Base-by-base conservation (phyloP, 2,888 invertebrate species). In the Clivina fossor region DNA sequence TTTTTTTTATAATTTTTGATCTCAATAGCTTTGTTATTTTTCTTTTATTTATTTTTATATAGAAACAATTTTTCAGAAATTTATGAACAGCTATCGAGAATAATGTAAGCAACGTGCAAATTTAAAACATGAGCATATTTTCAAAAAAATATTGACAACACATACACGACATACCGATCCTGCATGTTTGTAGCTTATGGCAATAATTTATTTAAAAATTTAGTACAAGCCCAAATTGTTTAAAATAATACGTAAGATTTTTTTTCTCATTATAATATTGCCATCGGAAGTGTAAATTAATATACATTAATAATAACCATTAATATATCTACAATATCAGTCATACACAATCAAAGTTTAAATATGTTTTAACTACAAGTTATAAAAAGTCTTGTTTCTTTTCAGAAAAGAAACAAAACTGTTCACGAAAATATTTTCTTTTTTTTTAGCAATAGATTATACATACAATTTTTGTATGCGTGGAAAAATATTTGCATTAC, bases 281-380 rank as follows among this genome's bases (percentile, higher is more conserved):
- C 46, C 30, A 32, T 30, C n/a, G 33, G 46, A 46, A 28, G 24
- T 22, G 37, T 37, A 24, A 32, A 35, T 11, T 51, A 41, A 33
- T 43, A 16, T 43, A 30, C 20, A 22, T 30, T 43, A 18, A n/a
- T 46, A 44, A 37, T 43, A 44, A 53, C 26, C 26, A 19, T 44
- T n/a, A n/a, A 37, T 26, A n/a, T 44, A 53, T 35, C 37, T 43
- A 53, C 41, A 24, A 38, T 50, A 38, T 55, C 47, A 47, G 55
- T 47, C 55, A 55, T 55, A 55, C 47, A 55, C 55, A 47, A 38
- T 55, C 38, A 40, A 47, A 55, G 55, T 47, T 54, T 55, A 55
- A 47, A 47, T 54, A 46, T 38, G 30, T 32, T 38, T n/a, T 19
- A 47, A 19, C 41, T 47, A 33, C 33, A 33, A 24, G 9, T 24